These are phyloP conservation scores for Cotesia typhae DNA, from an alignment of 1,140 invertebrate genomes.

Conservation along the genomic window DNA sequence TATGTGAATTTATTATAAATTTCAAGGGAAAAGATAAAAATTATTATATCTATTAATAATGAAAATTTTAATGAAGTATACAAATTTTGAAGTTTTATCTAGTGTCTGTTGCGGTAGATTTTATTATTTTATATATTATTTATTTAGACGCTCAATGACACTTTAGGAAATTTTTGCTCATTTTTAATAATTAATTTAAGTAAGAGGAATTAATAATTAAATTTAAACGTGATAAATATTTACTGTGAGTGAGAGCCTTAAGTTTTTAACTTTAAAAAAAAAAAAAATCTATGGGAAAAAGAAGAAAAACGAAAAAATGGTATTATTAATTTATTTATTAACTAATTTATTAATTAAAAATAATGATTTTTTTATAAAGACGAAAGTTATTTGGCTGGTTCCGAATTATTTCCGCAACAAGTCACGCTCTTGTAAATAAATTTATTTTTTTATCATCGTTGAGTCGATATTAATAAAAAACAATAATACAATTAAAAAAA, in stretches of 20 bases:
- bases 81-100: slow-evolving; percentile 1
- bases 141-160: slow-evolving; percentile 19
- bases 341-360: slow-evolving; percentile 12
- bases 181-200: slow-evolving; percentile 5
- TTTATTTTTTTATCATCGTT: slow-evolving; percentile 28
- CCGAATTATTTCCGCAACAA: slow-evolving; percentile 18
- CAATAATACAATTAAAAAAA: background rate
- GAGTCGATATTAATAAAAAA: background rate
- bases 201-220: background rate
- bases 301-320: background rate
- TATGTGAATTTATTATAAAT: too few relatives aligned
- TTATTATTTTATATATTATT: background rate
- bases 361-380: too few relatives aligned
- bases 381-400: slow-evolving; percentile 24
- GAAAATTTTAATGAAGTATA: background rate
- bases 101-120: slow-evolving; percentile 1
- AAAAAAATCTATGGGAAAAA: background rate
- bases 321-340: background rate
- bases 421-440: slow-evolving; percentile 28
- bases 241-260: background rate
- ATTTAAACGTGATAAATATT: background rate
- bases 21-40: slow-evolving; percentile 5
- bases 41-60: slow-evolving; percentile 10
- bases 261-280: background rate
- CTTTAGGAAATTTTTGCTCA: slow-evolving; percentile 18